Evolutionary conservation across 1,140 invertebrate species (phyloP), one percentile per base, ranked within the genome.

Genomic region (Phocides pigmalion): DNA sequence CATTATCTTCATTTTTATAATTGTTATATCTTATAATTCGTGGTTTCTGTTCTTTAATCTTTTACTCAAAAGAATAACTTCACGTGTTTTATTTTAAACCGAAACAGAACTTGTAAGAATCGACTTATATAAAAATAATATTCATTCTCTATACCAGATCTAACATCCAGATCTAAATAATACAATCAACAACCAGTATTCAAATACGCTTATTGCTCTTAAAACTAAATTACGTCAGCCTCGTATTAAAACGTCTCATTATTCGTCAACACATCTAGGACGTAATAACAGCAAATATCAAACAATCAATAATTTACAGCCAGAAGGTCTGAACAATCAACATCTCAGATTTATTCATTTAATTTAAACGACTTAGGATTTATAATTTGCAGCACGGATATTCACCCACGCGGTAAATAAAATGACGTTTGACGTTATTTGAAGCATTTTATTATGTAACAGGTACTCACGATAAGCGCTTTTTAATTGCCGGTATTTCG

Each of bases 381-480:
- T 46, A 58, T 46, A 46, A 58, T 58, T 37, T 47, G 9, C 44
- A 35, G 22, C 42, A 61, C 44, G 56, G 44, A 61, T 59, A 37
- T 37, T 14, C 42, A 37, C 56, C 56, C 44, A 61, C 56, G 12
- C 56, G 39, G 47, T 44, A 47, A 25, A 47, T 47, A 47, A 61
- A 61, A 47, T 59, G 56, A 61, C 56, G 4, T 47, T 61, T 61
- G 56, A 61, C 42, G 42, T 35, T 19, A 61, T 61, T 61, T 19
- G 42, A 61, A 49, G n/a, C n/a, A n/a, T n/a, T n/a, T n/a, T n/a
- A n/a, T n/a, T n/a, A n/a, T n/a, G n/a, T n/a, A n/a, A n/a, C n/a
- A n/a, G n/a, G n/a, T n/a, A n/a, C n/a, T n/a, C n/a, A n/a, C n/a
- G n/a, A n/a, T n/a, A n/a, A n/a, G n/a, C n/a, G n/a, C n/a, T n/a